Percentiles rank a stretch among this genome's conserved stretches.
Evolutionary conservation across 2,888 invertebrate genomes (phyloP).

Genomic region (Melangyna quadrimaculata): DNA sequence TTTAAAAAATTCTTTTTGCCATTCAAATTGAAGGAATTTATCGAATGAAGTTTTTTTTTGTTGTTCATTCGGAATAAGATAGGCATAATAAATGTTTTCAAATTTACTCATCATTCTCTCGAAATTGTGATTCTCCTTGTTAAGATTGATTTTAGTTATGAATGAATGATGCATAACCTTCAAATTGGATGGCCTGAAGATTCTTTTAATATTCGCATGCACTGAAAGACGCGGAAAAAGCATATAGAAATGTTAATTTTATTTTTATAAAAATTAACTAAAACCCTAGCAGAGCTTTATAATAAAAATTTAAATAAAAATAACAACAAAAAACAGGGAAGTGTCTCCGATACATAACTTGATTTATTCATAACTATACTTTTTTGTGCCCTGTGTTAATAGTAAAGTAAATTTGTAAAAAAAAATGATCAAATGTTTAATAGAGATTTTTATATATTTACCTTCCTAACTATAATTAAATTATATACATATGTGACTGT

Average conservation of each 20-base stretch:
- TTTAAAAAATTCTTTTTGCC: neutral
- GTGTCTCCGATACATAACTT: neutral
- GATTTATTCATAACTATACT: neutral
- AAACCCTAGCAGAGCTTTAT: slow-evolving; percentile 40
- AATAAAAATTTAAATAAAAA: neutral
- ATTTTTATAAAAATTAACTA: slow-evolving; percentile 34
- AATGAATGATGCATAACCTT: neutral
- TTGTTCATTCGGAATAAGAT: neutral
- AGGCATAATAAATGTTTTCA: too few relatives aligned
- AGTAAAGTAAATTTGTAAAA: neutral
- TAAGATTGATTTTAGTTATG: neutral
- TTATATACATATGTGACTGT: slow-evolving; percentile 23
- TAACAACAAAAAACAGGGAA: neutral
- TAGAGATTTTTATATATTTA: slow-evolving; percentile 28
- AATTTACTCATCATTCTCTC: neutral
- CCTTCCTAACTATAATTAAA: slow-evolving; percentile 23
- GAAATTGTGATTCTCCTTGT: neutral
- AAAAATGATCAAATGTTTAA: slow-evolving; percentile 13
- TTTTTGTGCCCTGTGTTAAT: slow-evolving; percentile 10
- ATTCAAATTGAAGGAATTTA: neutral
- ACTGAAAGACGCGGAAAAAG: slow-evolving; percentile 42
- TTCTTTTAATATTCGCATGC: slow-evolving; percentile 36
- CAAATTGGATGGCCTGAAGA: neutral
- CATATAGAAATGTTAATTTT: slow-evolving; percentile 22
- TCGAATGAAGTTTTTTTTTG: neutral